A percentile compares a stretch with the other conserved stretches of the same genome.
Evolutionary conservation across 30 jellyfish, hydroid and myxozoan species (phyloP).

Genomic region (Aurelia aurita): DNA sequence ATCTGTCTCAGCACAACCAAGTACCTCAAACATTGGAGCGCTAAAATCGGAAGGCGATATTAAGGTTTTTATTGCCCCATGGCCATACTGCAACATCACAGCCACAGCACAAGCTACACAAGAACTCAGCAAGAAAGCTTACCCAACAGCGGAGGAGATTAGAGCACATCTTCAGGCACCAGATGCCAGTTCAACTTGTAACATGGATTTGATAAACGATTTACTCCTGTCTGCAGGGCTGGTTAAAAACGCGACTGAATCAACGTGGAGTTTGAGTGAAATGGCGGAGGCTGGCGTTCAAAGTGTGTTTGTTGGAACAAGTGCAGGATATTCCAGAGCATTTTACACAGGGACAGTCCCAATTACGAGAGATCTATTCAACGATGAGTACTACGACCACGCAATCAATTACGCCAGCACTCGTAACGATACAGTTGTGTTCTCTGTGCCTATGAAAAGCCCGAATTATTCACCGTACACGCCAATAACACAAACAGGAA

Average conservation of each 20-base stretch:
- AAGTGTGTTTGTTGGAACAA: conserved; percentile 70
- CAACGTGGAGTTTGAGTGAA: conserved; percentile 34
- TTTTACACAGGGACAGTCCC: conserved; percentile 48
- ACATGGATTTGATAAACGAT: conserved; percentile 38
- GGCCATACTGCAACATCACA: conserved; percentile 77
- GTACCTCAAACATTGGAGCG: conserved; percentile 34
- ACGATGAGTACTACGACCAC: conserved; percentile 58
- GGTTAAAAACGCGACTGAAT: conserved; percentile 46
- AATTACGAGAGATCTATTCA: conserved; percentile 60
- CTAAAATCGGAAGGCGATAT: conserved; percentile 17
- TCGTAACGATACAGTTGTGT: conserved; percentile 30
- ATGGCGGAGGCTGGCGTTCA: conserved; percentile 35
- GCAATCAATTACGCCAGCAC: conserved; percentile 57
- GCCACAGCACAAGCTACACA: conserved; percentile 75
- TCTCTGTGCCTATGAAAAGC: conserved; percentile 62
- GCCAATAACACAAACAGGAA: conserved; percentile 21
- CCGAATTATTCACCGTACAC: conserved; percentile 2
- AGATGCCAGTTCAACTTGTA: background rate
- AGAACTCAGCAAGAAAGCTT: conserved; percentile 71
- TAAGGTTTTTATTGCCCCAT: conserved; percentile 64
- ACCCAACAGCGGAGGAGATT: conserved; percentile 84
- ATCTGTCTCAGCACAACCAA: conserved; percentile 1
- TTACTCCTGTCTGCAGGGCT: conserved; percentile 62
- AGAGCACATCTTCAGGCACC: conserved; percentile 27
- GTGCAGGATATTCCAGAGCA: conserved; percentile 68